Conservation (phyloP, 2,888 invertebrate genomes). For the Apoda limacodes region DNA sequence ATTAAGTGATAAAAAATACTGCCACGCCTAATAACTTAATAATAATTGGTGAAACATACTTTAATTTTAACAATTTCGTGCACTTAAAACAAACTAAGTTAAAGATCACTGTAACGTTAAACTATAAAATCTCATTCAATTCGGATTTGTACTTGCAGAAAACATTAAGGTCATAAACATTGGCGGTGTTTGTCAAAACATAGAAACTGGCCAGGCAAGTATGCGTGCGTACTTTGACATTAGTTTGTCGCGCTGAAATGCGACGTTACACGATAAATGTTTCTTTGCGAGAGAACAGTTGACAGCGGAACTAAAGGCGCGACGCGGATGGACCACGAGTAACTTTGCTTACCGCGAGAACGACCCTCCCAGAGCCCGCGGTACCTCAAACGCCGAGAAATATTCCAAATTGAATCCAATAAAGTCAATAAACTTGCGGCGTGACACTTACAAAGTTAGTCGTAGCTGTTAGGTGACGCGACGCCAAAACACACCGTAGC, state of each 20-base stretch:
- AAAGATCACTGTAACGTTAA: conserved; percentile 65
- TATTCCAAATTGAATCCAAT: conserved; percentile 23
- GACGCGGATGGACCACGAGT: conserved; percentile 33
- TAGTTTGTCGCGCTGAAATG: conserved; percentile 32
- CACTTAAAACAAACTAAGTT: conserved; percentile 64
- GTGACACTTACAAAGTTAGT: conserved; percentile 52
- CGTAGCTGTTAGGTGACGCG: conserved; percentile 49
- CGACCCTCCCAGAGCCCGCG: conserved; percentile 33
- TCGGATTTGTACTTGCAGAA: conserved; percentile 68
- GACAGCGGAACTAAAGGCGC: conserved; percentile 50
- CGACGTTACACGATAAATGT: conserved; percentile 35
- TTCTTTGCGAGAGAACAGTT: conserved; percentile 61
- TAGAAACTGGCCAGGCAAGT: conserved; percentile 68
- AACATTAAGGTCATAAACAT: conserved; percentile 53
- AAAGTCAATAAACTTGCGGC: too few species aligned
- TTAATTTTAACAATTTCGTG: conserved; percentile 65
- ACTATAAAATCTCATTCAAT: conserved; percentile 66
- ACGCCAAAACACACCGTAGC: conserved; percentile 31
- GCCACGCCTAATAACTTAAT: conserved; percentile 63
- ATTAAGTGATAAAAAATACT: conserved; percentile 59
- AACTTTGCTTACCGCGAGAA: conserved; percentile 38
- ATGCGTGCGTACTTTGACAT: conserved; percentile 58
- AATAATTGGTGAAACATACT: conserved; percentile 66
- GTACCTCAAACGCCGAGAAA: conserved; percentile 27
- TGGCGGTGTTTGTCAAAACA: conserved; percentile 62